A percentile compares a stretch with the other conserved stretches of the same genome.
Conservation (phyloP, 2,113 vertebrate genomes). For the Antigone vipio region DNA sequence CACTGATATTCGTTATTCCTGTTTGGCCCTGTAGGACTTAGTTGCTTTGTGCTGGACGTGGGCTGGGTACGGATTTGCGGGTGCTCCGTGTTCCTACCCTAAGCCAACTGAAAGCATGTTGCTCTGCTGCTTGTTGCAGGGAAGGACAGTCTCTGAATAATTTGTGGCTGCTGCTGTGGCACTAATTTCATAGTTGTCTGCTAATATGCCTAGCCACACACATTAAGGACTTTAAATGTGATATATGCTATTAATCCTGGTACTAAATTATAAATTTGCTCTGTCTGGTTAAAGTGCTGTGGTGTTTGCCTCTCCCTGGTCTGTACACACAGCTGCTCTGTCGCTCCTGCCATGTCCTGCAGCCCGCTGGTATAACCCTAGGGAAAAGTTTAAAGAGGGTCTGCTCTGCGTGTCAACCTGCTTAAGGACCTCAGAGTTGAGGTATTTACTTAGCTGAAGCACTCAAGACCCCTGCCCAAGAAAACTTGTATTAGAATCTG, state of each 20-base stretch:
- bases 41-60: background rate
- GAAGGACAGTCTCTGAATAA: background rate
- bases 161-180: background rate
- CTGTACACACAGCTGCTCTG: background rate
- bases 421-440: background rate
- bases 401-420: background rate
- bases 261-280: background rate
- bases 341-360: background rate
- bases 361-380: background rate
- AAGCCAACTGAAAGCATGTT: background rate
- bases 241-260: background rate
- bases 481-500: background rate
- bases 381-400: background rate
- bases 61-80: background rate
- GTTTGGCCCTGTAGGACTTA: background rate
- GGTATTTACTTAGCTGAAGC: background rate
- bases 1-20: background rate
- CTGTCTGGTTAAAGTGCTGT: background rate
- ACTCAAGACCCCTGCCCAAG: background rate
- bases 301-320: background rate
- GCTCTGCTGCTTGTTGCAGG: background rate
- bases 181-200: conserved; percentile 2
- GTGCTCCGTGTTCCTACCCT: background rate
- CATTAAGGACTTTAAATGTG: background rate
- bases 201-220: background rate